Evolutionary conservation across 1,140 invertebrate genomes (phyloP), one percentile per base, ranked within the genome.

Genomic region (Dendrolimus kikuchii): DNA sequence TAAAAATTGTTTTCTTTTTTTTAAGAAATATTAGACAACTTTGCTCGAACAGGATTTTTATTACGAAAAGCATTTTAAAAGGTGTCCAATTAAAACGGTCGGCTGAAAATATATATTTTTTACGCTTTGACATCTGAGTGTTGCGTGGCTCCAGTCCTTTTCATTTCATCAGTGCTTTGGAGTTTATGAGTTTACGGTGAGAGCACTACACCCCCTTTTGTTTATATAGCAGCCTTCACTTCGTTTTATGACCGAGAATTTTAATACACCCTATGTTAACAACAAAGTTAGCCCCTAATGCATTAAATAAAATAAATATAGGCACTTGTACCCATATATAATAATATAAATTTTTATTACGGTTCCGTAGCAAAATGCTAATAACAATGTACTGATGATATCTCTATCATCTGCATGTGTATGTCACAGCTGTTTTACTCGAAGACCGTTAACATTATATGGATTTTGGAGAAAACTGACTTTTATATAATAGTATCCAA

Each of bases 171-270:
- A 68, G 57, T 59, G 60, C 62, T 49, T 58, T 55, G 55, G 63
- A 64, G 66, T 74, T 81, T 80, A 78, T 68, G 74, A 72, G 68
- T 73, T 74, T 70, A 74, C 66, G 67, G 49, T 59, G 62, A 76
- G 72, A 65, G 67, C 60, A 60, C 72, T 76, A 69, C 60, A 68
- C 69, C 57, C 68, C 59, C 64, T 71, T 62, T 79, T 77, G 68
- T 76, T 60, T 57, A 51, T 58, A 62, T 61, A 62, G 52, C 57
- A 59, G 51, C 55, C 51, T 62, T 57, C 56, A 59, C 52, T 59
- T 56, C 49, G 39, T 10, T 44, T 66, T 64, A 64, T 68, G 57
- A 51, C 61, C 60, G 65, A 64, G 55, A 71, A 69, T 62, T 74
- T 71, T 62, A 64, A 70, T 23, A 23, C 23, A 23, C 23, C 23